Base-by-base conservation (phyloP, 2,888 invertebrate species). In the Labia minor region DNA sequence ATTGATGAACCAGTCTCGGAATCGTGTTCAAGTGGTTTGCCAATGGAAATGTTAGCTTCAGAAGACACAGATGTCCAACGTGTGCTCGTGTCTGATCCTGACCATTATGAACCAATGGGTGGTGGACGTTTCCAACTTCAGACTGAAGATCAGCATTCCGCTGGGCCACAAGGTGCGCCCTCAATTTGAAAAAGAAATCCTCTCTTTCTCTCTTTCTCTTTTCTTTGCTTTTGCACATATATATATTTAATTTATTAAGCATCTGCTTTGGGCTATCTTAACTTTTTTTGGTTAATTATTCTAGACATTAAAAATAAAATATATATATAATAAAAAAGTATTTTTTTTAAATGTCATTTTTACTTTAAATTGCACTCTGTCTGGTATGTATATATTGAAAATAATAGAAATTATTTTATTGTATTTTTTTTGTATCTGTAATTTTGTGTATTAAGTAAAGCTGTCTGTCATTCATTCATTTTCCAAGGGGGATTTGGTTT, bases 41-140 rank as follows among this genome's bases (percentile, higher is more conserved):
- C 49, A 16, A 49, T 49, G 49, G 49, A 49, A 16, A 49, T 49
- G 49, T 14, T 49, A 3, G 6, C 49, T n/a, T 33, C 33, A 33
- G 33, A 33, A 11, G 49, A 49, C 49, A 14, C 4, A 3, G 49
- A 49, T 49, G 64, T 86, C 72, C 83, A 85, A 72, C 86, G 87
- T 77, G 87, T 88, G 21, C 78, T 92, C 70, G 85, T 91, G 70
- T 85, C 86, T 68, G 88, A 89, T 78, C 85, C 86, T 73, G 88
- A 89, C 75, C 89, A 89, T 78, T 85, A 89, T 75, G 89, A 86
- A 69, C 87, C 88, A 66, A 85, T 86, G 80, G 85, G 86, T 76
- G 85, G 85, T 70, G 83, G 83, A 49, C 82, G 83, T 73, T 84
- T 86, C 77, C 85, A 87, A 73, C 79, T 86, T 72, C 87, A 88